phyloP scores from a whole-genome alignment of 1,140 invertebrate species.

The Adelges cooleyi region DNA sequence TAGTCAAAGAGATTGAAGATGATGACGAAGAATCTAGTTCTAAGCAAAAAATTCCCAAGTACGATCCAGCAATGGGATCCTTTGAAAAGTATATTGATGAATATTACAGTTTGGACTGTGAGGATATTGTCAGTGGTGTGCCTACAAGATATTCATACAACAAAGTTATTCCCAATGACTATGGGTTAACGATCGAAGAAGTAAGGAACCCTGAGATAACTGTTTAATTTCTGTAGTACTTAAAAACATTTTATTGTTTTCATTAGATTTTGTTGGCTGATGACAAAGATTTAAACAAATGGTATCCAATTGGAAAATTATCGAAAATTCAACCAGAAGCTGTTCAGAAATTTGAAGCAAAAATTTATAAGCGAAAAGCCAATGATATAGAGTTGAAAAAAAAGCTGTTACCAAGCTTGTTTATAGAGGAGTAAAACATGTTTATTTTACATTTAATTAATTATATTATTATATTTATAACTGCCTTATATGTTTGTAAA shows the following conservation, averaged over 20 bases:
- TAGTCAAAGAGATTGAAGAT: constrained; percentile 56
- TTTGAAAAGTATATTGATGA: constrained; percentile 86
- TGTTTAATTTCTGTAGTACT: no score
- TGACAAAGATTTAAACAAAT: constrained; percentile 86
- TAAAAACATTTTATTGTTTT: background rate
- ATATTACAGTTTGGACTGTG: constrained; percentile 87
- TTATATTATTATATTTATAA: no score
- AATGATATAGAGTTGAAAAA: constrained; percentile 60
- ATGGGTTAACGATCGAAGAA: constrained; percentile 82
- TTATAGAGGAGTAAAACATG: constrained; percentile 39
- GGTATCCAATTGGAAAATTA: constrained; percentile 87
- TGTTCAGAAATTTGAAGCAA: constrained; percentile 68
- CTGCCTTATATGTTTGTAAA: no score
- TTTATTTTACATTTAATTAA: no score
- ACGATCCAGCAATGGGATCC: constrained; percentile 65
- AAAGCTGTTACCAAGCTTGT: constrained; percentile 77
- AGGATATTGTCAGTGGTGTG: constrained; percentile 83
- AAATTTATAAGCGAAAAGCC: constrained; percentile 61
- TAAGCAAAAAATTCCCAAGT: constrained; percentile 41
- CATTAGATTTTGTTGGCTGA: constrained; percentile 73
- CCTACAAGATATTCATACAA: constrained; percentile 90
- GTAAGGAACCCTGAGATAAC: no score
- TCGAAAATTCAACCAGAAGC: constrained; percentile 63
- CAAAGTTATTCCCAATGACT: constrained; percentile 76
- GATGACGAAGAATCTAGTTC: constrained; percentile 43